A percentile compares a stretch with the other conserved stretches of the same genome.
Evolutionary conservation across 2,113 vertebrate species (phyloP).

Genomic region (Cairina moschata): DNA sequence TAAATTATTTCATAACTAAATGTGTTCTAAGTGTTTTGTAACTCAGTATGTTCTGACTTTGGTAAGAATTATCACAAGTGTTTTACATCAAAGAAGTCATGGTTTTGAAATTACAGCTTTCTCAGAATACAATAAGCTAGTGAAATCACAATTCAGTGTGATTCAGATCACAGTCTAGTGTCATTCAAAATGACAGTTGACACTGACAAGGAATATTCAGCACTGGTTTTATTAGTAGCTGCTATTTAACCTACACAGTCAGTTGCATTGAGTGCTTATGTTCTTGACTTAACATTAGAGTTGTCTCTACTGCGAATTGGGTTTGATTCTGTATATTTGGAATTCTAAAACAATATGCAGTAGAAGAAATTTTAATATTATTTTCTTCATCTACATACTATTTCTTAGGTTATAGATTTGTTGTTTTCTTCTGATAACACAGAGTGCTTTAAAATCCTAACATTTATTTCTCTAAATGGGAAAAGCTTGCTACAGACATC

Average conservation of each 20-base stretch:
- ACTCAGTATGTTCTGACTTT: neutral
- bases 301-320: neutral
- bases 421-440: neutral
- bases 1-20: neutral
- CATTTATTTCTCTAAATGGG: constrained; percentile 16
- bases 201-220: neutral
- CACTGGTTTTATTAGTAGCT: neutral
- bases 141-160: neutral
- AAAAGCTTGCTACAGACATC: constrained; percentile 21
- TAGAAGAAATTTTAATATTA: neutral
- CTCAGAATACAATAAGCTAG: neutral
- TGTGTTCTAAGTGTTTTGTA: no score
- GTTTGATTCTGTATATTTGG: neutral
- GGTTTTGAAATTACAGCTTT: neutral
- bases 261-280: neutral
- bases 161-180: neutral
- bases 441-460: neutral
- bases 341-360: neutral
- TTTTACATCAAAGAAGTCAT: neutral
- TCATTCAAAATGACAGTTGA: neutral
- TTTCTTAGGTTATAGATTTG: neutral
- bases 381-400: neutral
- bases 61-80: neutral
- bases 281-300: neutral
- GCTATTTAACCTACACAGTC: neutral